phyloP scores from a whole-genome alignment of 2,113 vertebrate genomes.

The Lepus timidus region DNA sequence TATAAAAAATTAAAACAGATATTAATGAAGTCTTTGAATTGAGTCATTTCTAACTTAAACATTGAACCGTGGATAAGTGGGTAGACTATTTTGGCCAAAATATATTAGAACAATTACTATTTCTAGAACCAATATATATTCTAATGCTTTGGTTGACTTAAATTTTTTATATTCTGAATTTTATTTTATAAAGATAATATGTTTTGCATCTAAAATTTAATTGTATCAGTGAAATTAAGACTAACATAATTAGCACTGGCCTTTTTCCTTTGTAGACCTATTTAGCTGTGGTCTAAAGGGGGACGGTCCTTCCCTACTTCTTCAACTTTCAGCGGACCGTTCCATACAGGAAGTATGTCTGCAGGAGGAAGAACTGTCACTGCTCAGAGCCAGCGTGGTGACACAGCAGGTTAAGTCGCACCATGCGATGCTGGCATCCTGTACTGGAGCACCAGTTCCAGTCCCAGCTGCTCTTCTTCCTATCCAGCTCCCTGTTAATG shows the following conservation, averaged over 20 bases:
- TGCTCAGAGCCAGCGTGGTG: too few relatives aligned
- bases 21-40: constrained; percentile 28
- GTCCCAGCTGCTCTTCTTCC: too few relatives aligned
- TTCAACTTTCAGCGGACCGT: background rate
- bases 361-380: background rate
- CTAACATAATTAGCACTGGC: background rate
- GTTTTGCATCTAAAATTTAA: background rate
- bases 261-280: background rate
- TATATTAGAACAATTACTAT: background rate
- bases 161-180: constrained; percentile 37
- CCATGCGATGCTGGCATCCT: too few relatives aligned
- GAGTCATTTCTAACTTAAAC: constrained; percentile 32
- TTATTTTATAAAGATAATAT: constrained; percentile 11
- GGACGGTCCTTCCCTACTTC: background rate
- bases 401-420: too few relatives aligned
- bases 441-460: too few relatives aligned
- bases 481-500: too few relatives aligned
- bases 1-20: background rate
- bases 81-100: constrained; percentile 41
- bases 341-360: background rate
- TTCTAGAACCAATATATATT: constrained; percentile 26
- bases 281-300: background rate
- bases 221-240: background rate
- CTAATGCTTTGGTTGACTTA: constrained; percentile 34
- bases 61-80: constrained; percentile 1